Evolutionary conservation across 2,113 vertebrate genomes (phyloP).

Genomic region (Lethenteron reissneri): DNA sequence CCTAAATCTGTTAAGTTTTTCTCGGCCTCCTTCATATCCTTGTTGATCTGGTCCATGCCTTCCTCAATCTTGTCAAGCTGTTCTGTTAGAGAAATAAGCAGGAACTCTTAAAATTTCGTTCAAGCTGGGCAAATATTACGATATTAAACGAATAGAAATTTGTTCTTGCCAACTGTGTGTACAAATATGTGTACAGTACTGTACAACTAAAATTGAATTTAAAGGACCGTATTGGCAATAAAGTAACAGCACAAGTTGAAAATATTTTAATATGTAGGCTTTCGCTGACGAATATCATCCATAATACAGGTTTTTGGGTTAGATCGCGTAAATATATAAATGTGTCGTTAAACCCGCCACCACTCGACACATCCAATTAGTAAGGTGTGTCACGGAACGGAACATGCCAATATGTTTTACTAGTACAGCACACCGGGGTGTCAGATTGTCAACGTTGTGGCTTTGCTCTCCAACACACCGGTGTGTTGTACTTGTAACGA

Average conservation of each 20-base stretch:
- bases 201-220: constrained; percentile 37
- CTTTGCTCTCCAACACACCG: background rate
- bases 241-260: constrained; percentile 12
- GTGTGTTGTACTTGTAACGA: background rate
- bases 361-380: too few relatives aligned
- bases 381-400: background rate
- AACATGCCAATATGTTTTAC: too few relatives aligned
- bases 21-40: constrained; percentile 72
- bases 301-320: too few relatives aligned
- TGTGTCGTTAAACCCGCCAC: too few relatives aligned
- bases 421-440: background rate
- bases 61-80: constrained; percentile 66
- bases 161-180: too few relatives aligned
- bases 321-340: too few relatives aligned
- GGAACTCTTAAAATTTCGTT: constrained; percentile 41
- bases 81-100: constrained; percentile 63
- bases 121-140: constrained; percentile 42
- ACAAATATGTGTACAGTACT: constrained; percentile 23
- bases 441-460: background rate
- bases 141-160: constrained; percentile 27
- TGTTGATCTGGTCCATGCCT: constrained; percentile 70
- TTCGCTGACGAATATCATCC: too few relatives aligned
- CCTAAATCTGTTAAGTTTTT: constrained; percentile 70
- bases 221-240: constrained; percentile 1
- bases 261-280: background rate